Percentiles rank a stretch among this genome's conserved stretches.
These are phyloP conservation scores for Phalacrocorax aristotelis DNA, from an alignment of 2,113 vertebrate genomes.

Conservation along the genomic window DNA sequence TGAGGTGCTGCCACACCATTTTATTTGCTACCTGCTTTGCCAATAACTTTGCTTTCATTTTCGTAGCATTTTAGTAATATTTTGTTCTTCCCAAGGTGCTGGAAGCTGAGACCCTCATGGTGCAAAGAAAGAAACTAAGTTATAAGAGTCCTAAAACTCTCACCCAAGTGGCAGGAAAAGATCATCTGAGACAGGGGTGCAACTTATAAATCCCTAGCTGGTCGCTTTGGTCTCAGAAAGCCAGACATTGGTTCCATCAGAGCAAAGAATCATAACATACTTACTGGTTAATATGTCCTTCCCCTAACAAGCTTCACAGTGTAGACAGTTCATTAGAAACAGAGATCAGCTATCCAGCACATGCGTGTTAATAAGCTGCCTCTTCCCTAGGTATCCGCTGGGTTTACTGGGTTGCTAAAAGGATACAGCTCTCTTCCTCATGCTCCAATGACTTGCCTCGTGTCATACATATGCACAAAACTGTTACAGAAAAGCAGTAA, in stretches of 20 bases:
- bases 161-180: neutral
- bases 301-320: neutral
- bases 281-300: neutral
- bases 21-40: neutral
- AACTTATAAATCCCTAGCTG: neutral
- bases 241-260: neutral
- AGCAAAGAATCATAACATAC: neutral
- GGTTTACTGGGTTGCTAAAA: neutral
- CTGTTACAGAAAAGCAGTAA: neutral
- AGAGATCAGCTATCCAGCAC: neutral
- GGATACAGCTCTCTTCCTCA: neutral
- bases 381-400: neutral
- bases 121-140: neutral
- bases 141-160: neutral
- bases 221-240: neutral
- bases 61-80: neutral
- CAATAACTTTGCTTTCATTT: neutral
- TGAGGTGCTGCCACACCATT: neutral
- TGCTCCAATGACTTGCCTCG: accelerated
- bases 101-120: neutral
- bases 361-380: neutral
- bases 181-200: neutral
- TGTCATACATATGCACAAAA: neutral
- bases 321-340: neutral
- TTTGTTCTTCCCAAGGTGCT: neutral